Evolutionary conservation across 2,797 vertebrate genomes (phyloP).

Genomic region (Margarornis squamiger): DNA sequence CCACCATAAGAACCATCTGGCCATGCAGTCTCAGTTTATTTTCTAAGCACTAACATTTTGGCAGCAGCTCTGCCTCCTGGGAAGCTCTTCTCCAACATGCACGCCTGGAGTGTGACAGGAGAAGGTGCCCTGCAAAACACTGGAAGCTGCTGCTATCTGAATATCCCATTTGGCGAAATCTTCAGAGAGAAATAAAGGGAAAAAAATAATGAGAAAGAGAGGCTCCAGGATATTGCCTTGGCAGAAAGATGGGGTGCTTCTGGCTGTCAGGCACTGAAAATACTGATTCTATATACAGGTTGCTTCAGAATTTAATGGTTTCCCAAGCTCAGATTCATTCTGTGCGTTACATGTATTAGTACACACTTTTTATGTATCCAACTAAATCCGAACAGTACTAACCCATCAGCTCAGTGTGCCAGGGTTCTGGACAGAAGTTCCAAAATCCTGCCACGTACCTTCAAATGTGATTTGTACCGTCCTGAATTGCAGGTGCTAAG

Average conservation of each 20-base stretch:
- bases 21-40: not conserved
- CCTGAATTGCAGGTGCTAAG: not conserved
- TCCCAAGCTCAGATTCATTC: not conserved
- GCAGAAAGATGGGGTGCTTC: not conserved
- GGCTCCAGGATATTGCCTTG: not conserved
- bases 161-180: not conserved
- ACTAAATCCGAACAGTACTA: not conserved
- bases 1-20: not conserved
- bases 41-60: not conserved
- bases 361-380: not conserved
- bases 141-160: not conserved
- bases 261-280: not conserved
- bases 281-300: not conserved
- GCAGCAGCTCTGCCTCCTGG: not conserved
- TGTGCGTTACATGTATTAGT: not conserved
- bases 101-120: not conserved
- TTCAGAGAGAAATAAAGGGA: not conserved
- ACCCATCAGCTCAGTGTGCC: not conserved
- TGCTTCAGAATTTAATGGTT: not conserved
- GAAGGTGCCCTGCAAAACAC: not conserved
- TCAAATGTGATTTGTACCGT: not conserved
- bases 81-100: not conserved
- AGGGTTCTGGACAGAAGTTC: not conserved
- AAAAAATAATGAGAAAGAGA: fast-evolving
- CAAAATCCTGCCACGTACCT: not conserved